phyloP scores from a whole-genome alignment of 2,113 vertebrate genomes.

The Oreochromis aureus region DNA sequence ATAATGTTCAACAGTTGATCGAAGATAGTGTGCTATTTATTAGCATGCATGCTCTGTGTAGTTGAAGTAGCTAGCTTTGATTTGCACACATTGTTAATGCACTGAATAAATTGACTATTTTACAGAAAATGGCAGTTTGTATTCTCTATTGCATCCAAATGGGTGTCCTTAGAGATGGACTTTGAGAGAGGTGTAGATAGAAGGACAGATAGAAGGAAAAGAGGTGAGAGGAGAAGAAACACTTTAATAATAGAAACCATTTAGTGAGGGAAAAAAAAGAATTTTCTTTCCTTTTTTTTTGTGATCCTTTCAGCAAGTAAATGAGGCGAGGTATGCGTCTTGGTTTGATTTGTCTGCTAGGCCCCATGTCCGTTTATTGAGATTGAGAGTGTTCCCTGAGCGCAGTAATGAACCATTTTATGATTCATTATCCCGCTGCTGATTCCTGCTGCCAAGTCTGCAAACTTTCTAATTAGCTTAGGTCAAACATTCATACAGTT shows the following conservation, averaged over 20 bases:
- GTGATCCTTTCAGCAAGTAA: slow-evolving; percentile 67
- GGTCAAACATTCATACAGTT: slow-evolving; percentile 76
- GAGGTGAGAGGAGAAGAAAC: slow-evolving; percentile 19
- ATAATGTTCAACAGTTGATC: slow-evolving; percentile 2
- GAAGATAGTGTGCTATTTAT: slow-evolving; percentile 14
- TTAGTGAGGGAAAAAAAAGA: slow-evolving; percentile 30
- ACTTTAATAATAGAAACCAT: slow-evolving; percentile 62
- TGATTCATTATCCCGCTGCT: slow-evolving; percentile 76
- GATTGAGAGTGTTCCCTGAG: slow-evolving; percentile 72
- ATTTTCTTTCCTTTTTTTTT: slow-evolving; percentile 21
- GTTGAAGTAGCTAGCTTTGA: slow-evolving; percentile 11
- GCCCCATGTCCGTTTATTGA: slow-evolving; percentile 73
- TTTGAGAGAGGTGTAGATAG: background rate
- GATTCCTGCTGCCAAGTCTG: slow-evolving; percentile 71
- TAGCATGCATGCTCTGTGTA: background rate
- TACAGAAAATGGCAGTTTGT: background rate
- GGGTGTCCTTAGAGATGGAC: slow-evolving; percentile 8
- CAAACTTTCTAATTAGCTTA: slow-evolving; percentile 79
- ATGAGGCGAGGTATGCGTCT: slow-evolving; percentile 61
- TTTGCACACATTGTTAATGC: slow-evolving; percentile 8
- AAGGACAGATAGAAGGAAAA: slow-evolving; percentile 5
- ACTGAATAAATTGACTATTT: background rate
- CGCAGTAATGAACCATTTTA: slow-evolving; percentile 78
- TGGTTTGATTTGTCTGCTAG: slow-evolving; percentile 72
- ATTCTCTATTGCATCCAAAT: slow-evolving; percentile 10